These are phyloP conservation scores for Drosophila quinaria DNA, from an alignment of 2,888 invertebrate species.

Conservation along the genomic window DNA sequence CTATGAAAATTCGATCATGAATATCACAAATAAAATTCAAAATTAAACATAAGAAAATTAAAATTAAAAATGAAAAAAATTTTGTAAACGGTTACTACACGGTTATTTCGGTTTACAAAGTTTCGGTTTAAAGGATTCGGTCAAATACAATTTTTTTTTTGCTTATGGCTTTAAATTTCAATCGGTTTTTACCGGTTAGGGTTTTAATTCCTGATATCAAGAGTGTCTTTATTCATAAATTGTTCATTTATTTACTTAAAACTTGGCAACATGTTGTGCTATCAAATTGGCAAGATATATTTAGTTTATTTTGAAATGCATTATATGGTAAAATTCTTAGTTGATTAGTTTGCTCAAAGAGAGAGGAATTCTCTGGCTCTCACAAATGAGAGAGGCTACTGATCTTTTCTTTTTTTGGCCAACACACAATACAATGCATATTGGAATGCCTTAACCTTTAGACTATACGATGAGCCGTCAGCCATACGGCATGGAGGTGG, in stretches of 20 bases:
- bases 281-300: background rate
- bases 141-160: no score
- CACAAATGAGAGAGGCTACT: background rate
- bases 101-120: no score
- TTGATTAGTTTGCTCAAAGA: background rate
- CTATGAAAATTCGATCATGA: no score
- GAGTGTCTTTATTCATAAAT: constrained; percentile 8
- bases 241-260: constrained; percentile 3
- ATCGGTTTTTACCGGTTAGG: no score
- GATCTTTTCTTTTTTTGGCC: background rate
- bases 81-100: no score
- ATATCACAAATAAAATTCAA: no score
- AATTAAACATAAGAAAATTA: no score
- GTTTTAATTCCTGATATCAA: no score
- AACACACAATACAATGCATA: background rate
- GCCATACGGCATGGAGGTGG: constrained; percentile 90
- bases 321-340: background rate
- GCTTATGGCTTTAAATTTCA: no score
- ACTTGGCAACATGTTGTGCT: background rate
- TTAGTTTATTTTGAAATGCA: no score
- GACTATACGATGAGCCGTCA: constrained; percentile 93
- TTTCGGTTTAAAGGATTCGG: no score
- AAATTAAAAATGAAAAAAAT: no score
- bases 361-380: background rate
- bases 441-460: constrained; percentile 86